These are phyloP conservation scores for Lanius ludovicianus DNA, from an alignment of 2,113 vertebrate genomes.

Conservation along the genomic window DNA sequence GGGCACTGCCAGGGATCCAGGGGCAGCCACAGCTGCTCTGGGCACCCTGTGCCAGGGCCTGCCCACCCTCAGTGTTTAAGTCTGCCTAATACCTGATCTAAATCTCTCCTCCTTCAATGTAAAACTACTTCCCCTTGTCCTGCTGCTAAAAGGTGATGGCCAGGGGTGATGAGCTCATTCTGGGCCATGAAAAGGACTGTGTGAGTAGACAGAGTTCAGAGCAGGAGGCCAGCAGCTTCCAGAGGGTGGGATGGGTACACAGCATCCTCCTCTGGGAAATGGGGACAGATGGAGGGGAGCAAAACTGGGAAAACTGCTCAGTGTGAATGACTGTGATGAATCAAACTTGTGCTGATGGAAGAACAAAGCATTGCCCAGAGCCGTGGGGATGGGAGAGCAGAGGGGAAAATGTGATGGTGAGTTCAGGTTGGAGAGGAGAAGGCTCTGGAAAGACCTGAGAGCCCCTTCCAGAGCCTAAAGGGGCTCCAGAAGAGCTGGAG, in stretches of 20 bases:
- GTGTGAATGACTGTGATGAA: not conserved
- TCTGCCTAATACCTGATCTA: no score
- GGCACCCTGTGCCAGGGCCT: not conserved
- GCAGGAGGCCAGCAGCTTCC: not conserved
- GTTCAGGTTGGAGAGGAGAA: not conserved
- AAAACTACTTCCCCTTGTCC: not conserved
- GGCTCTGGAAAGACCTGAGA: not conserved
- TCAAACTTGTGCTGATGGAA: not conserved
- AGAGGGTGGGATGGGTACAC: not conserved
- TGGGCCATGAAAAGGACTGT: accelerated
- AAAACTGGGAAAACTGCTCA: no score
- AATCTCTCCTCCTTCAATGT: not conserved
- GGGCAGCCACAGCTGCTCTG: not conserved
- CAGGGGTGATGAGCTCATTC: accelerated
- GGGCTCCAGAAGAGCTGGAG: not conserved
- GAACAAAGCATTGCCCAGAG: not conserved
- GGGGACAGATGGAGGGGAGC: no score
- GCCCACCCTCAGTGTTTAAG: not conserved
- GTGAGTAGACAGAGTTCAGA: not conserved
- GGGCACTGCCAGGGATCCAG: not conserved
- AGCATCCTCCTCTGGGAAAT: not conserved
- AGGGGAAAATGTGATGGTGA: not conserved
- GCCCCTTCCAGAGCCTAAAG: accelerated
- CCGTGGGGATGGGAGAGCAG: no score
- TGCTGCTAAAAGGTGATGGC: not conserved